Conservation (phyloP, 2,797 vertebrate species). For the Nyctibius grandis region DNA sequence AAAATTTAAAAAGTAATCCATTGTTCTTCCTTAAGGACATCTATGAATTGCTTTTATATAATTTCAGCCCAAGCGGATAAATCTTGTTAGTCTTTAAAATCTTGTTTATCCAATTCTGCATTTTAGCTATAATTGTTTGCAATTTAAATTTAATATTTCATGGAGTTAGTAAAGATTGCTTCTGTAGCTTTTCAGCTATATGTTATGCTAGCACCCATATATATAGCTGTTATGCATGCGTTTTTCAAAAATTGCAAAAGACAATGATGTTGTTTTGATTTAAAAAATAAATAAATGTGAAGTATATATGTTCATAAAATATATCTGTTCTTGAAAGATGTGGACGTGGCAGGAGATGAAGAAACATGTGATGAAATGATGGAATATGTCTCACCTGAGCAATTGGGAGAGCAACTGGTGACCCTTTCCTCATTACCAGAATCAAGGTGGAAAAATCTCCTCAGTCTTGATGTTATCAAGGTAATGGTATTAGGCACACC, state of each 20-base stretch:
- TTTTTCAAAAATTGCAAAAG: not conserved
- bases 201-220: not conserved
- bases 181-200: not conserved
- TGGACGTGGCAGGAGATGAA: constrained; percentile 67
- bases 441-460: constrained; percentile 92
- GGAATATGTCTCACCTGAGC: constrained; percentile 84
- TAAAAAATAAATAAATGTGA: not conserved
- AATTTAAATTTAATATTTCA: not conserved
- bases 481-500: constrained; percentile 57
- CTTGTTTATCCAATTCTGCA: not conserved
- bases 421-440: constrained; percentile 89
- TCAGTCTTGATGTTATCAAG: constrained; percentile 91
- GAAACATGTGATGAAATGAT: constrained; percentile 78
- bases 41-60: not conserved
- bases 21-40: not conserved
- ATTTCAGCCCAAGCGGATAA: not conserved
- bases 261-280: not conserved
- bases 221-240: not conserved
- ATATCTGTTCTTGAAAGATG: constrained; percentile 52
- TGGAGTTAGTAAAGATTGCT: not conserved
- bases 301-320: not conserved
- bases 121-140: not conserved
- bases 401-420: constrained; percentile 84
- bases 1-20: not conserved
- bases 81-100: not conserved